Evolutionary conservation across 1,140 invertebrate genomes (phyloP).

Genomic region (Platyura marginata): DNA sequence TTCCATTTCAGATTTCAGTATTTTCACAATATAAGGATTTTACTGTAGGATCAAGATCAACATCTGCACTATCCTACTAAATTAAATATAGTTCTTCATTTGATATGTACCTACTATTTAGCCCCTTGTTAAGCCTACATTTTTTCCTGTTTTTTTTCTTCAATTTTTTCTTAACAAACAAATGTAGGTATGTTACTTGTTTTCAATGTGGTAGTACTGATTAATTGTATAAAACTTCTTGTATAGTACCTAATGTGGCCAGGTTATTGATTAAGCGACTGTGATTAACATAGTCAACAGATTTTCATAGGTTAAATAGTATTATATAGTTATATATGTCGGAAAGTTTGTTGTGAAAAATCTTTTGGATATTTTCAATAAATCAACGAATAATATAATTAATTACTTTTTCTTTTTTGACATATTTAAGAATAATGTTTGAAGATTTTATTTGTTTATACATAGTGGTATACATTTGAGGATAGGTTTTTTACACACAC

Average conservation of each 20-base stretch:
- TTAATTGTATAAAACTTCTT: too few species aligned
- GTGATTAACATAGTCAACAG: too few species aligned
- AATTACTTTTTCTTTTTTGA: background rate
- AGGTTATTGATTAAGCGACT: too few species aligned
- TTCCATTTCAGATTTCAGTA: constrained; percentile 71
- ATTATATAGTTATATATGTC: too few species aligned
- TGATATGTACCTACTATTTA: background rate
- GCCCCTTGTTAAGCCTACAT: background rate
- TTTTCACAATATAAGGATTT: constrained; percentile 85
- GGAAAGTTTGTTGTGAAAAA: background rate
- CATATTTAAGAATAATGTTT: background rate
- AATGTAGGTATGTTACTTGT: too few species aligned
- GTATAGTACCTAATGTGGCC: too few species aligned
- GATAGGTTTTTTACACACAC: too few species aligned
- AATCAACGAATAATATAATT: background rate
- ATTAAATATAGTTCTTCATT: background rate
- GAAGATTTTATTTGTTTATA: background rate
- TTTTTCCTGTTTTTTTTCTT: too few species aligned
- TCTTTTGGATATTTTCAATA: background rate
- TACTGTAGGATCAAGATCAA: constrained; percentile 42
- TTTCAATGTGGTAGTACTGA: too few species aligned
- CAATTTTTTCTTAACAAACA: too few species aligned
- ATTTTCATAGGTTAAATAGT: too few species aligned
- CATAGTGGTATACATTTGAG: too few species aligned
- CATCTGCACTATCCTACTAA: constrained; percentile 11